A percentile compares a stretch with the other conserved stretches of the same genome.
These are phyloP conservation scores for Trissoscelio sp. DNA, from an alignment of 2,888 invertebrate species.

Conservation along the genomic window DNA sequence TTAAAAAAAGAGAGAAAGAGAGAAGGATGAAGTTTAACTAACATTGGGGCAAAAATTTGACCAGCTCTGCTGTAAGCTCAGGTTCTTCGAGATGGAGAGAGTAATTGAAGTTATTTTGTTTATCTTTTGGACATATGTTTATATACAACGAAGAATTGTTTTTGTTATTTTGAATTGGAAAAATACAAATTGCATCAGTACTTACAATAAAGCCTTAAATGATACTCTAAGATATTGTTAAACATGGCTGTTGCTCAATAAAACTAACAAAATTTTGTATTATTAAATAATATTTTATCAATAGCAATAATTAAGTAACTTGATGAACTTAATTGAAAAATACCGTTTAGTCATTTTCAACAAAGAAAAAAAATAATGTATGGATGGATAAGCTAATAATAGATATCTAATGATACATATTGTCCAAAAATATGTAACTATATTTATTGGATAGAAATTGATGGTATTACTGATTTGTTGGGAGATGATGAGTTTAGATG, in stretches of 20 bases:
- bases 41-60: neutral
- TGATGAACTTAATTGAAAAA: constrained; percentile 14
- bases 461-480: neutral
- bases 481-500: neutral
- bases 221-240: too few relatives aligned
- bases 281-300: too few relatives aligned
- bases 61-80: neutral
- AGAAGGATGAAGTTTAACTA: neutral
- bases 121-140: neutral
- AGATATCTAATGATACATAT: constrained; percentile 20
- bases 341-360: constrained; percentile 14
- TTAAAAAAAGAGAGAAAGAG: neutral
- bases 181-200: neutral
- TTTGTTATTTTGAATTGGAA: neutral
- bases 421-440: constrained; percentile 24
- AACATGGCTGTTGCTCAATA: too few relatives aligned
- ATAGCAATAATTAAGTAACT: neutral
- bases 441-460: neutral
- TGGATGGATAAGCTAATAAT: neutral
- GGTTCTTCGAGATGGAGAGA: neutral
- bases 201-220: neutral
- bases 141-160: neutral
- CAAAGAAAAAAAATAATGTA: too few relatives aligned
- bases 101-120: neutral
- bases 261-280: too few relatives aligned